These are phyloP conservation scores for Lepus europaeus DNA, from an alignment of 2,113 vertebrate species.

Conservation along the genomic window DNA sequence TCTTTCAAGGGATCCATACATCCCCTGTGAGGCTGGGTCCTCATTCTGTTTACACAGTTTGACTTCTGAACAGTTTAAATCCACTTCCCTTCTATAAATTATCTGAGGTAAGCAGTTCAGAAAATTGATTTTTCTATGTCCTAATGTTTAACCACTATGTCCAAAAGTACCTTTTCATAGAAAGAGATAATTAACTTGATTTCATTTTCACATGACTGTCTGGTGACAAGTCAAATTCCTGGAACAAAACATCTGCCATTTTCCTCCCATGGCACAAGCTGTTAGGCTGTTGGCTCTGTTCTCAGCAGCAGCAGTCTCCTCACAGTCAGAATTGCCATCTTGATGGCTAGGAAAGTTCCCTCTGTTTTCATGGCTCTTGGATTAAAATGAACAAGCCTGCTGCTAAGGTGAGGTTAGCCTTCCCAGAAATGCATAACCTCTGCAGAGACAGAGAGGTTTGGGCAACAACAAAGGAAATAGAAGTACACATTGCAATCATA, in stretches of 20 bases:
- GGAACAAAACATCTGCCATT: constrained; percentile 44
- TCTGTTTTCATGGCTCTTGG: background rate
- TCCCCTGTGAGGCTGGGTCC: background rate
- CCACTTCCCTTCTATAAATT: background rate
- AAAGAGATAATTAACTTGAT: constrained; percentile 75
- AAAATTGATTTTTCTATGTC: constrained; percentile 52
- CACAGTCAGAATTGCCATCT: background rate
- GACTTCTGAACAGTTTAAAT: background rate
- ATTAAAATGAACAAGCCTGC: background rate
- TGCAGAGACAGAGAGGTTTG: background rate
- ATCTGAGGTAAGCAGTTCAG: constrained; percentile 9
- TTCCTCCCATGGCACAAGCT: constrained; percentile 46
- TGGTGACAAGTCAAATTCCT: constrained; percentile 54
- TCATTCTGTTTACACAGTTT: background rate
- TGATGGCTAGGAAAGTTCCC: background rate
- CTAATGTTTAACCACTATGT: constrained; percentile 67
- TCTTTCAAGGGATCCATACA: background rate
- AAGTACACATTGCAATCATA: background rate
- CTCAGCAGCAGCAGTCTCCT: background rate
- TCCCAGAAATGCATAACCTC: background rate
- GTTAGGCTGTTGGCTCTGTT: background rate
- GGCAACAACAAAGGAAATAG: background rate
- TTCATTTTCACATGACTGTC: constrained; percentile 70
- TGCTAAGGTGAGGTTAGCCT: background rate
- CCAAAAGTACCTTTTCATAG: constrained; percentile 28